Base-by-base conservation (phyloP, 2,797 vertebrate genomes). In the Xenentodon cancila region DNA sequence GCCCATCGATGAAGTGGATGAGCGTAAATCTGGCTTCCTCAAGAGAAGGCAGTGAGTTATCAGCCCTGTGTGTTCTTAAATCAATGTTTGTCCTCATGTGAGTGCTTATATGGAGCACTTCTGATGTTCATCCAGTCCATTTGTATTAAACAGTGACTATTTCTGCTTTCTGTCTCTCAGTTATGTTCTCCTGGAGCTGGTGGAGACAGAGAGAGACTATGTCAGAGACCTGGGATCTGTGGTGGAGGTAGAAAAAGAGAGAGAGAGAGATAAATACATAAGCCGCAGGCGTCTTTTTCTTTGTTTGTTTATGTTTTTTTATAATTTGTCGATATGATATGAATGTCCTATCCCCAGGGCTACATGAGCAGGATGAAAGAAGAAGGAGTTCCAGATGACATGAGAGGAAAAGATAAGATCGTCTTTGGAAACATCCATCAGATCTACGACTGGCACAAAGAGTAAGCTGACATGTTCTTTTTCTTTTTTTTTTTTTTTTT, bases 391-490 rank as follows among this genome's bases (percentile, higher is more conserved):
- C 97, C 97, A 0, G 98, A 99, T 55, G 98, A 99, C 89, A 99
- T 99, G 98, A 96, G 96, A 89, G 98, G 97, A 81, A 99, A 99
- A 91, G 97, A 99, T 92, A 99, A 99, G 90, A 98, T 98, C 11
- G 96, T 99, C 46, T 99, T 99, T 82, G 98, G 98, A 88, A 99
- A 99, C 91, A 98, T 99, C 86, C 96, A 98, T 89, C 98, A 99
- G 92, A 99, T 99, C 77, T 98, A 96, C 9, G 98, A 99, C 89
- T 99, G 97, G 98, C 98, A 99, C 94, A 96, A 95, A 95, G 98
- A 99, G 98, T 99, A 96, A 0, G 89, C 19, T 6, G 9, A 42
- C 46, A 20, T 6, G 3, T n/a, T 44, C 30, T 50, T 17, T 6
- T 0, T 12, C 4, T n/a, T 44, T 34, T 50, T 17, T 6, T 0